These are phyloP conservation scores for Ephialtes manifestator DNA, from an alignment of 2,888 invertebrate genomes.

Conservation along the genomic window DNA sequence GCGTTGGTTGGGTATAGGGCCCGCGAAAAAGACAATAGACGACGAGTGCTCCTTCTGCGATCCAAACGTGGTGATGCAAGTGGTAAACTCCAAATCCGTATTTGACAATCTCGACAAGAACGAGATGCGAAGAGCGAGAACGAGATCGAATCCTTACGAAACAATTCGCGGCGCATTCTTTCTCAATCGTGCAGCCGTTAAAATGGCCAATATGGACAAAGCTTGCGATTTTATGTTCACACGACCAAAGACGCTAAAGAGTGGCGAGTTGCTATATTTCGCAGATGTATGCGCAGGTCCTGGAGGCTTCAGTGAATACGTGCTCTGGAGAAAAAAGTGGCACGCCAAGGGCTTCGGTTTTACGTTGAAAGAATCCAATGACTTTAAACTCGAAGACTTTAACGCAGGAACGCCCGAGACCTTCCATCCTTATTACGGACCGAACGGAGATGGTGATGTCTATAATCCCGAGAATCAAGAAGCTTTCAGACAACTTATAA, in stretches of 20 bases:
- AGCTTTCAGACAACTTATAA: conserved; percentile 92
- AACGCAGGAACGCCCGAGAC: conserved; percentile 94
- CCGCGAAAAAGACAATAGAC: conserved; percentile 90
- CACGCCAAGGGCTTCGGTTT: conserved; percentile 98
- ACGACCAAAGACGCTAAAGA: conserved; percentile 87
- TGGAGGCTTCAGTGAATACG: conserved; percentile 98
- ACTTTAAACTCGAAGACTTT: conserved; percentile 96
- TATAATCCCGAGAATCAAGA: conserved; percentile 94
- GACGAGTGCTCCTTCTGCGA: conserved; percentile 94
- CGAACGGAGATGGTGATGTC: conserved; percentile 94
- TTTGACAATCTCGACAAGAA: conserved; percentile 93
- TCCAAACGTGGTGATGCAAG: conserved; percentile 89
- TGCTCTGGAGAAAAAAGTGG: conserved; percentile 95
- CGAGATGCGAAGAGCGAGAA: conserved; percentile 93
- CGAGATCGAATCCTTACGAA: conserved; percentile 97
- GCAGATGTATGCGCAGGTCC: conserved; percentile 99
- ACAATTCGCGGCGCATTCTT: conserved; percentile 96
- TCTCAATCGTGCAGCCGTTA: conserved; percentile 97
- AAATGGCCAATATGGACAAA: conserved; percentile 99
- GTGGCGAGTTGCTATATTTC: conserved; percentile 92
- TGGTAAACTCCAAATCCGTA: conserved; percentile 93
- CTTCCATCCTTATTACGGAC: conserved; percentile 97
- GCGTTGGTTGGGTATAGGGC: conserved; percentile 89
- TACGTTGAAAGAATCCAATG: conserved; percentile 93
- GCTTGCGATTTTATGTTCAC: conserved; percentile 97